A percentile compares a stretch with the other conserved stretches of the same genome.
Conservation (phyloP, 2,797 vertebrate species). For the Hypotaenidia okinawae region DNA sequence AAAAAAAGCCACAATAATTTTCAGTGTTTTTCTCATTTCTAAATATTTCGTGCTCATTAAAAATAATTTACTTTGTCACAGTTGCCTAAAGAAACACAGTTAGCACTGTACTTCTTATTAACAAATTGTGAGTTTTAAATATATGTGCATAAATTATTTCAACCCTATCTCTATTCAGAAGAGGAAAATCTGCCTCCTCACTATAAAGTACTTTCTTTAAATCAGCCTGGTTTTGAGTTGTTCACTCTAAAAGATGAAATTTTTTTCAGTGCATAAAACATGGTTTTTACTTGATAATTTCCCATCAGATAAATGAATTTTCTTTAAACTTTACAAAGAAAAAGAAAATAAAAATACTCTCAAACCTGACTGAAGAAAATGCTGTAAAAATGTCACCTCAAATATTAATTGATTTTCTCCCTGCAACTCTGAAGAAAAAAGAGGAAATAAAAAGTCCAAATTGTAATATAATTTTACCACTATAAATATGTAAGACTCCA, state of each 20-base stretch:
- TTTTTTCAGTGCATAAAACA: neutral
- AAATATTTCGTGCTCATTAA: neutral
- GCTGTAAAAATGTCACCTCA: neutral
- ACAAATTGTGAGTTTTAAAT: neutral
- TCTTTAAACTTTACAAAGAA: neutral
- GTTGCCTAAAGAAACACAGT: neutral
- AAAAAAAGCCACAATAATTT: neutral
- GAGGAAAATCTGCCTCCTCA: neutral
- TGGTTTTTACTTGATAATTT: neutral
- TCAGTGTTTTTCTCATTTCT: neutral
- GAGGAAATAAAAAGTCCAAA: accelerated
- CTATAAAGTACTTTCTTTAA: neutral
- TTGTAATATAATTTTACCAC: neutral
- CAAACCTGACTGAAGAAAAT: neutral
- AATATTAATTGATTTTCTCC: neutral
- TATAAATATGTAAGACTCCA: neutral
- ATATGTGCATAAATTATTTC: neutral
- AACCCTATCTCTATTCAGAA: neutral
- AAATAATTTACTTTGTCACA: neutral
- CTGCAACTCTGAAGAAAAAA: neutral
- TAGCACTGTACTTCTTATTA: neutral
- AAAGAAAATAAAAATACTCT: neutral
- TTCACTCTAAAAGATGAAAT: neutral
- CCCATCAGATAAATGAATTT: neutral
- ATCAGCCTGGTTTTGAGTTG: neutral